Percentiles rank a stretch among this genome's conserved stretches.
Evolutionary conservation across 2,888 invertebrate species (phyloP).

Genomic region (Limnephilus lunatus): DNA sequence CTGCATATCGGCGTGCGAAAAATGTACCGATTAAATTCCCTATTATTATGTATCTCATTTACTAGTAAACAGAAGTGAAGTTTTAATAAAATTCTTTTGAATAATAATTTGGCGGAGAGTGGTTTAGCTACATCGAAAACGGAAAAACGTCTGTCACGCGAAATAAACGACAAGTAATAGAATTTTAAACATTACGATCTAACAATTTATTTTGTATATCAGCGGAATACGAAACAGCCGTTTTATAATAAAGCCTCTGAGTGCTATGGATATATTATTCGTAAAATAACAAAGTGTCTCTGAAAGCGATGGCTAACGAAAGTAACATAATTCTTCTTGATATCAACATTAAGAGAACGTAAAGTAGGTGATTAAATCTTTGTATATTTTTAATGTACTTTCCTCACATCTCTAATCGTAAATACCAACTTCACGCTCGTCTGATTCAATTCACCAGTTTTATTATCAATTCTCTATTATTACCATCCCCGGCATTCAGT

Average conservation of each 20-base stretch:
- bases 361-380: neutral
- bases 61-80: neutral
- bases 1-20: neutral
- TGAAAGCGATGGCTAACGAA: neutral
- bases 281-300: neutral
- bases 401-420: neutral
- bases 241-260: neutral
- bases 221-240: neutral
- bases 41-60: too few species aligned
- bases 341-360: neutral
- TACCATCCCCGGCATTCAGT: conserved; percentile 14
- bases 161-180: neutral
- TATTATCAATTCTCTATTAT: conserved; percentile 26
- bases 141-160: neutral
- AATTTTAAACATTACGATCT: too few species aligned
- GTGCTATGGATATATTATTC: neutral
- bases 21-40: neutral
- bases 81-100: neutral
- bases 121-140: neutral
- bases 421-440: neutral
- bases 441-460: neutral
- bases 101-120: neutral
- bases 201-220: neutral
- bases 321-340: neutral
- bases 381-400: neutral